phyloP scores from a whole-genome alignment of 2,888 invertebrate genomes.

The Ischnura elegans region DNA sequence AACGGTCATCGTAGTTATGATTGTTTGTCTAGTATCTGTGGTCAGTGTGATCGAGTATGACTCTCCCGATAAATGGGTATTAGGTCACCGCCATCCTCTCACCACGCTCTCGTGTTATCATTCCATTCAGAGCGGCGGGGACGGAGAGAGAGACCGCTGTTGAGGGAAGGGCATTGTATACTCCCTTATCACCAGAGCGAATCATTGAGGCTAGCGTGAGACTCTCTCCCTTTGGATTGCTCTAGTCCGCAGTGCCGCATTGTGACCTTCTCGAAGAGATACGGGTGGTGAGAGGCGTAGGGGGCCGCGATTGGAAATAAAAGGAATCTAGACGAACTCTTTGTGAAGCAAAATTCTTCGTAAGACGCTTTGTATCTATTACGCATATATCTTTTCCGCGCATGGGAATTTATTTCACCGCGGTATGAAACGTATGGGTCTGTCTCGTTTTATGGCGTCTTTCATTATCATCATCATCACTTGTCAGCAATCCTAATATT shows the following conservation, averaged over 20 bases:
- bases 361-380: background rate
- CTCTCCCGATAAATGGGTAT: too few relatives aligned
- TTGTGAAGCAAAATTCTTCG: background rate
- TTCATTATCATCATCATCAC: too few relatives aligned
- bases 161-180: background rate
- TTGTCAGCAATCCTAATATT: too few relatives aligned
- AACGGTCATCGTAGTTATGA: too few relatives aligned
- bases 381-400: too few relatives aligned
- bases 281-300: background rate
- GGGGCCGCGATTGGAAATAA: background rate
- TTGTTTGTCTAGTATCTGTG: too few relatives aligned
- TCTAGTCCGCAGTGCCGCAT: background rate
- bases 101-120: too few relatives aligned
- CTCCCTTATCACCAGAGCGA: background rate
- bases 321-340: background rate
- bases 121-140: background rate
- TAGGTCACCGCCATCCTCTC: too few relatives aligned
- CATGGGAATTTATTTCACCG: constrained; percentile 51
- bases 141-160: background rate
- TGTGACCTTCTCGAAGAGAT: background rate
- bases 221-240: constrained; percentile 21
- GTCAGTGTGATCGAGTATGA: too few relatives aligned
- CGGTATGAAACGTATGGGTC: constrained; percentile 6
- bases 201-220: background rate
- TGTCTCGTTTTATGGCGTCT: background rate